Conservation (phyloP, 2,888 invertebrate genomes). For the Xylophagus ater region DNA sequence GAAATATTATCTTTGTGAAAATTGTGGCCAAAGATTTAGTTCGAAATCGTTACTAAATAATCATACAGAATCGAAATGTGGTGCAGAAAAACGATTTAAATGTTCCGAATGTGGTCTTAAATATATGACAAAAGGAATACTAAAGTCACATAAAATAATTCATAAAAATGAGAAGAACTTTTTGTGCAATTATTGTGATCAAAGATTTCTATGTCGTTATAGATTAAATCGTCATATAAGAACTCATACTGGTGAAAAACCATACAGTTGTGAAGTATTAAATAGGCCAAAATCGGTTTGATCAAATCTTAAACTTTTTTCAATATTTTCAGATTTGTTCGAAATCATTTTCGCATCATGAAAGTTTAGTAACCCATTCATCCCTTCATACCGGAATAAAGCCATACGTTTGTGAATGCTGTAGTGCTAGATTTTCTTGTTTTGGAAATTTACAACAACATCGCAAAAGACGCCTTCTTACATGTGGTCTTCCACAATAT, state of each 20-base stretch:
- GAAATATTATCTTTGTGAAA: slow-evolving; percentile 35
- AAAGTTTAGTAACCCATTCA: slow-evolving; percentile 41
- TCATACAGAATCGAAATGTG: slow-evolving; percentile 37
- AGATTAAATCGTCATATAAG: slow-evolving; percentile 30
- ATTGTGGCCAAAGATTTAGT: slow-evolving; percentile 39
- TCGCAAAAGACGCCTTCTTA: slow-evolving; percentile 36
- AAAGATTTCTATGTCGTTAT: slow-evolving; percentile 28
- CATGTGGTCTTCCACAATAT: slow-evolving; percentile 36
- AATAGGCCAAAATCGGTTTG: not conserved
- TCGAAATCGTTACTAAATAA: slow-evolving; percentile 34
- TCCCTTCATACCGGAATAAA: slow-evolving; percentile 39
- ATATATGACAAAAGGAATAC: slow-evolving; percentile 28
- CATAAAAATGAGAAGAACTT: slow-evolving; percentile 30
- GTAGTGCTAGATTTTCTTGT: slow-evolving; percentile 41
- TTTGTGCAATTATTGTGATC: slow-evolving; percentile 32
- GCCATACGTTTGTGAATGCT: slow-evolving; percentile 39
- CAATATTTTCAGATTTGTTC: slow-evolving; percentile 29
- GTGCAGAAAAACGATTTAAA: slow-evolving; percentile 34
- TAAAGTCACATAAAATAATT: slow-evolving; percentile 28
- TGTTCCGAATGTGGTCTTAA: slow-evolving; percentile 33
- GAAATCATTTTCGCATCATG: slow-evolving; percentile 40
- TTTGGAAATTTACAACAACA: slow-evolving; percentile 42
- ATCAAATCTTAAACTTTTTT: not conserved
- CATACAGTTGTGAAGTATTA: slow-evolving; percentile 31
- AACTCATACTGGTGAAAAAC: slow-evolving; percentile 29